phyloP scores from a whole-genome alignment of 2,797 vertebrate genomes.

The Syncerus caffer region DNA sequence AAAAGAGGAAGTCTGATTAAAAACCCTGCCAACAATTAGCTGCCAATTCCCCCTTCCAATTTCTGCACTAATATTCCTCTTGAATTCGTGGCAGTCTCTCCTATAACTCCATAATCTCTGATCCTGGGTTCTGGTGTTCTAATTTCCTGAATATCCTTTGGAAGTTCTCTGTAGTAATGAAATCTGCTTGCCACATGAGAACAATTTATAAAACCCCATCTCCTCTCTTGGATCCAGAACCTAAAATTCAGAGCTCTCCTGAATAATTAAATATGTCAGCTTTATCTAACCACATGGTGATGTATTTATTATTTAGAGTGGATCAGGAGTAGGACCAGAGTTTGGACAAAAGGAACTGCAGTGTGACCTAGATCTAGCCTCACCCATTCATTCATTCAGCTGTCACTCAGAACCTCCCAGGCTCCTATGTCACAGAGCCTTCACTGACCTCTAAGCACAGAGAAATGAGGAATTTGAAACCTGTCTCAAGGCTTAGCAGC shows the following conservation, averaged over 20 bases:
- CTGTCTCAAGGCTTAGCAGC: background rate
- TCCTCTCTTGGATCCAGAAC: background rate
- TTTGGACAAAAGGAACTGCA: background rate
- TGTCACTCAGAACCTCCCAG: background rate
- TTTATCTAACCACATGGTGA: background rate
- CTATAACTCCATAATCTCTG: background rate
- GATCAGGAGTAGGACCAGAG: background rate
- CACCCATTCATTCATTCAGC: background rate
- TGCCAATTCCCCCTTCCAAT: background rate
- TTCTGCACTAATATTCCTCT: background rate
- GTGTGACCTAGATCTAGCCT: background rate
- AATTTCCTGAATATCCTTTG: background rate
- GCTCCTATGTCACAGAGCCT: background rate
- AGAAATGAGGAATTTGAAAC: background rate
- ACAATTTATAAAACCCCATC: background rate
- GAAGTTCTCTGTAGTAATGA: background rate
- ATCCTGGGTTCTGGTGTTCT: background rate
- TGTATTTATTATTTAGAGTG: background rate
- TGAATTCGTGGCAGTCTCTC: background rate
- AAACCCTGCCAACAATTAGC: background rate
- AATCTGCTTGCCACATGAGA: background rate
- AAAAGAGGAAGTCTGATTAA: background rate
- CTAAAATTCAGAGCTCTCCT: background rate
- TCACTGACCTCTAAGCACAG: background rate
- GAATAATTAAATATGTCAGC: background rate